Conservation (phyloP, 2,888 invertebrate genomes). For the Agrotis clavis region DNA sequence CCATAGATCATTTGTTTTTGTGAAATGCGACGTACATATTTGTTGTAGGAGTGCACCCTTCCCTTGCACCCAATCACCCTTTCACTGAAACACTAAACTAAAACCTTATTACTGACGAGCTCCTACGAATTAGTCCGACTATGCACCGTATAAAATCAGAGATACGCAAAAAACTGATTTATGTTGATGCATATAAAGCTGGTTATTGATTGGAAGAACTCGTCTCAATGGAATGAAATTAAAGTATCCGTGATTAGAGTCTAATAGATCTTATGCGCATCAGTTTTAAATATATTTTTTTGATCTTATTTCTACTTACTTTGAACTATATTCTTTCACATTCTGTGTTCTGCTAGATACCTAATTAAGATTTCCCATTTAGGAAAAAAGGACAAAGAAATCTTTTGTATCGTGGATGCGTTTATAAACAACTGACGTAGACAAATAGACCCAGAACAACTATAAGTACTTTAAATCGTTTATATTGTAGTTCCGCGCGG, state of each 20-base stretch:
- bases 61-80: not conserved
- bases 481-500: no score
- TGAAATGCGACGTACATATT: not conserved
- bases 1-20: not conserved
- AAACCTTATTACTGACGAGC: not conserved
- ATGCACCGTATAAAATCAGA: not conserved
- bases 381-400: no score
- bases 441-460: not conserved
- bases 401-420: not conserved
- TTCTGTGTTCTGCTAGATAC: not conserved
- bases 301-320: not conserved
- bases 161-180: not conserved
- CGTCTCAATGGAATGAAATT: not conserved
- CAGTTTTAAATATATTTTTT: not conserved
- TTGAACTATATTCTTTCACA: not conserved
- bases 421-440: not conserved
- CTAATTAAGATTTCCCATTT: no score
- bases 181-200: not conserved
- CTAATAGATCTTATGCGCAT: not conserved
- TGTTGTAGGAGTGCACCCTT: not conserved
- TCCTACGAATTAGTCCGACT: not conserved
- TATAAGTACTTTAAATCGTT: no score
- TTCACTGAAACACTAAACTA: not conserved
- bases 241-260: not conserved
- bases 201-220: conserved; percentile 5